Conservation (phyloP, 1,140 invertebrate species). For the Drosophila santomea region DNA sequence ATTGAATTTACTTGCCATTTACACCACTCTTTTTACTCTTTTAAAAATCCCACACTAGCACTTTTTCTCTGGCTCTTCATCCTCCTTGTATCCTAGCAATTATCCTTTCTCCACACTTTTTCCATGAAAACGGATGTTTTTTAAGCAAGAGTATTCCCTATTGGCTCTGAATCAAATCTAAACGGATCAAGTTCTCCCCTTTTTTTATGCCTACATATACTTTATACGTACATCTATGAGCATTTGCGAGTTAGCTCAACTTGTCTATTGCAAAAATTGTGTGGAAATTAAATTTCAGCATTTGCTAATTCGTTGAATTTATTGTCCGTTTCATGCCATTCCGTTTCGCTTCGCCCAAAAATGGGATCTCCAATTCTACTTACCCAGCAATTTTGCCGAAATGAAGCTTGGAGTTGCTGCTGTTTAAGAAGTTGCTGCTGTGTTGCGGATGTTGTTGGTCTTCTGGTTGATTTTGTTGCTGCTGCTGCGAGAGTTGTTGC, state of each 20-base stretch:
- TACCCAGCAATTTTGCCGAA: slow-evolving; percentile 62
- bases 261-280: slow-evolving; percentile 33
- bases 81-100: slow-evolving; percentile 7
- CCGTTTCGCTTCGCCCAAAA: slow-evolving; percentile 4
- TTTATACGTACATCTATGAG: background rate
- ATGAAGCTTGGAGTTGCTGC: slow-evolving; percentile 26
- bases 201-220: background rate
- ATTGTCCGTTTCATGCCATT: slow-evolving; percentile 9
- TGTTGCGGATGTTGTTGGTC: slow-evolving; percentile 13
- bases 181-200: background rate
- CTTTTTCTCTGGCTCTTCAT: background rate
- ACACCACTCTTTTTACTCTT: background rate
- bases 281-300: slow-evolving; percentile 50
- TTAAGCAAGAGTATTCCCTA: slow-evolving; percentile 10
- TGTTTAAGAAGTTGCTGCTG: slow-evolving; percentile 21
- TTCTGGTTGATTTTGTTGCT: slow-evolving; percentile 46
- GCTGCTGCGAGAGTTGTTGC: slow-evolving; percentile 48
- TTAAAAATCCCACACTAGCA: background rate
- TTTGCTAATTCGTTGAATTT: slow-evolving; percentile 37
- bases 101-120: background rate
- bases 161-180: slow-evolving; percentile 7
- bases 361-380: slow-evolving; percentile 24
- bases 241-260: slow-evolving; percentile 20
- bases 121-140: background rate
- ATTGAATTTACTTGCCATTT: slow-evolving; percentile 25